These are phyloP conservation scores for Antitype chi DNA, from an alignment of 2,888 invertebrate species.

Conservation along the genomic window DNA sequence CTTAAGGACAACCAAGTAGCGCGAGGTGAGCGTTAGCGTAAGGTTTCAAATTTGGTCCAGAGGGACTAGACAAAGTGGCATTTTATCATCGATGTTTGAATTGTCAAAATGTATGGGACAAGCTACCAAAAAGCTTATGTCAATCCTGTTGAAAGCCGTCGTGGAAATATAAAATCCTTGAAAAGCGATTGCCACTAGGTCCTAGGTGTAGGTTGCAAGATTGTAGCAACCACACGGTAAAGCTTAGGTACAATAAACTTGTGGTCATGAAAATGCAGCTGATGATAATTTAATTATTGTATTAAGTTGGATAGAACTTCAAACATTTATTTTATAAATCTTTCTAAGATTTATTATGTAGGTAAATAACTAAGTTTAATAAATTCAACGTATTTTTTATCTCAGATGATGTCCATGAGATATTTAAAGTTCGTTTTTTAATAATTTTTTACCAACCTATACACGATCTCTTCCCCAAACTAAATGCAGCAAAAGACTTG, in stretches of 20 bases:
- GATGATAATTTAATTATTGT: background rate
- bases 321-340: background rate
- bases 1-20: background rate
- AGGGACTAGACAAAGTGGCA: background rate
- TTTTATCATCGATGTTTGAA: background rate
- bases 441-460: constrained; percentile 30
- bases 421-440: background rate
- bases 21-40: too few species aligned
- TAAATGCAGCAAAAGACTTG: constrained; percentile 58
- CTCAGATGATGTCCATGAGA: background rate
- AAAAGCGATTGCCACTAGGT: background rate
- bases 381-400: background rate
- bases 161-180: background rate
- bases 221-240: background rate
- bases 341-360: background rate
- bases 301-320: background rate
- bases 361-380: background rate
- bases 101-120: background rate
- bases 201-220: background rate
- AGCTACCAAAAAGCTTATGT: background rate
- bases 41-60: background rate
- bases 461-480: constrained; percentile 65
- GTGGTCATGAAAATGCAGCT: background rate
- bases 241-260: background rate
- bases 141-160: background rate